Evolutionary conservation across 1,140 invertebrate species (phyloP).

Genomic region (Euborellia annulipes): DNA sequence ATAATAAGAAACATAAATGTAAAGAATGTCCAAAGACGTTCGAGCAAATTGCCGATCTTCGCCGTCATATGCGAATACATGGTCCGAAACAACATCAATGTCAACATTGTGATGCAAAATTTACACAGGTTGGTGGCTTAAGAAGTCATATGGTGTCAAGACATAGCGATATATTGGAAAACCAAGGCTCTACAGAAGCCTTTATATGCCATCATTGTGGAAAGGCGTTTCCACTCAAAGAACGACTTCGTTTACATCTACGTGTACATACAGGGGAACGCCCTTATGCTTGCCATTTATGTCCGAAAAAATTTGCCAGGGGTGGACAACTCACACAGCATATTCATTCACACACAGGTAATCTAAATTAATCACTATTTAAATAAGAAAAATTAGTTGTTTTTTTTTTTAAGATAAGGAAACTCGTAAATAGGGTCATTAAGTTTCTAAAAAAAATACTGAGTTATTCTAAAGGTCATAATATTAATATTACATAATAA

Average conservation of each 20-base stretch:
- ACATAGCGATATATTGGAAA: conserved; percentile 32
- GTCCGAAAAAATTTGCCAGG: conserved; percentile 65
- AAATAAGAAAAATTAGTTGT: conserved; percentile 34
- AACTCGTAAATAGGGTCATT: too few species aligned
- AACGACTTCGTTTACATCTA: conserved; percentile 58
- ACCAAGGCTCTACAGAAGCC: conserved; percentile 29
- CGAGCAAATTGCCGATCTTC: conserved; percentile 26
- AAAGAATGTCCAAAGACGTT: conserved; percentile 8
- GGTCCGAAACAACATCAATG: conserved; percentile 46
- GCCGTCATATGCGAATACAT: conserved; percentile 37
- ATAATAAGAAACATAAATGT: conserved; percentile 10
- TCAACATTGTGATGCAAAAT: conserved; percentile 51
- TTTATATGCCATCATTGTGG: conserved; percentile 50
- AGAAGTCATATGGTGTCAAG: conserved; percentile 42
- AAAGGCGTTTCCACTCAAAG: conserved; percentile 58
- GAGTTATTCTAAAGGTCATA: too few species aligned
- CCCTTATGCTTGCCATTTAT: conserved; percentile 70
- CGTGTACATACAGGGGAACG: conserved; percentile 73
- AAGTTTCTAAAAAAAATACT: too few species aligned
- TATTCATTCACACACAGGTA: conserved; percentile 62
- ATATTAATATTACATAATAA: too few species aligned
- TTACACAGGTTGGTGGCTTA: conserved; percentile 50
- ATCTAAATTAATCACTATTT: too few species aligned
- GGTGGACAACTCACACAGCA: conserved; percentile 72
- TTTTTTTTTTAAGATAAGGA: conserved; percentile 30